Percentiles rank a stretch among this genome's conserved stretches.
Evolutionary conservation across 2,113 vertebrate genomes (phyloP).

Genomic region (Prinia subflava): DNA sequence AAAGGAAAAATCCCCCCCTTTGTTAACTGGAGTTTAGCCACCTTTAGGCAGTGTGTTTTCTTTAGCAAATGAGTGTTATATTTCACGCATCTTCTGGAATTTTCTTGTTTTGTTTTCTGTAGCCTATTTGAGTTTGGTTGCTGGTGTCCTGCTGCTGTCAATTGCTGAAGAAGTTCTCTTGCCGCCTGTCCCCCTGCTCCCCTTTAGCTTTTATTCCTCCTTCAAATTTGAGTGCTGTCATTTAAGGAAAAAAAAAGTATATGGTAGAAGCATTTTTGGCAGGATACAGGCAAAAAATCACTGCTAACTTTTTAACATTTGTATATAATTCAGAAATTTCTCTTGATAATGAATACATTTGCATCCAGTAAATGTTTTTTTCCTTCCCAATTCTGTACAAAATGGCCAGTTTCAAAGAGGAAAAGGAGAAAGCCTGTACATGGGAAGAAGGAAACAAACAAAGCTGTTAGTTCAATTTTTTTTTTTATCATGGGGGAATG

Average conservation of each 20-base stretch:
- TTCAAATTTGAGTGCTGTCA: background rate
- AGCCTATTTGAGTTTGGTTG: background rate
- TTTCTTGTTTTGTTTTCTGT: constrained; percentile 21
- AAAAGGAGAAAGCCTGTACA: background rate
- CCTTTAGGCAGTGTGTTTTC: constrained; percentile 22
- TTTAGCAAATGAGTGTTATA: constrained; percentile 26
- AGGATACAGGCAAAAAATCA: background rate
- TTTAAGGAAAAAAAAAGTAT: background rate
- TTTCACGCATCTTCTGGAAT: background rate
- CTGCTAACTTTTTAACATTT: background rate
- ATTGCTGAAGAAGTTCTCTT: background rate
- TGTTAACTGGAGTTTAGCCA: constrained; percentile 15
- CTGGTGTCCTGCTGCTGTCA: background rate
- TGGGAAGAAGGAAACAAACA: background rate
- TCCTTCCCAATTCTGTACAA: background rate
- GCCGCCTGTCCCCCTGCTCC: rapidly evolving
- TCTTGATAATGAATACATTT: background rate
- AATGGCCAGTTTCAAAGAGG: background rate
- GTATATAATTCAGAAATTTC: background rate
- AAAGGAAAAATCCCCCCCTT: constrained; percentile 47
- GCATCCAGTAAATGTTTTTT: background rate
- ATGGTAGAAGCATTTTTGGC: background rate
- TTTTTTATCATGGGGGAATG: background rate
- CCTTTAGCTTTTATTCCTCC: background rate
- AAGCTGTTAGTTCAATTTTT: background rate